These are phyloP conservation scores for Myotis planiceps DNA, from an alignment of 2,797 vertebrate species.

Conservation along the genomic window DNA sequence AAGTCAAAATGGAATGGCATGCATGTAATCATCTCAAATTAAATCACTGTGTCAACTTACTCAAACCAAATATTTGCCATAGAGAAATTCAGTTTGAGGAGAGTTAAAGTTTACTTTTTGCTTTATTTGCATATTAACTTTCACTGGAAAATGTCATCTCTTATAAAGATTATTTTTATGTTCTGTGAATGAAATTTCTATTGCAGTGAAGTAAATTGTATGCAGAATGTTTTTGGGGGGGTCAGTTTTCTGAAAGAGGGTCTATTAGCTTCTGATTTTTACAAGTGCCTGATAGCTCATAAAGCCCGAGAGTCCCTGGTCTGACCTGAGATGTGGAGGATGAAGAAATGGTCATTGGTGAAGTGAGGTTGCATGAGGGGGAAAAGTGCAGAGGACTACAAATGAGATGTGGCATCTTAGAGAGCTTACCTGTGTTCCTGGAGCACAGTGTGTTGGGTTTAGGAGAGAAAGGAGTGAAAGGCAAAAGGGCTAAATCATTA, in stretches of 20 bases:
- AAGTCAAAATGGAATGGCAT: neutral
- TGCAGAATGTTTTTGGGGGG: neutral
- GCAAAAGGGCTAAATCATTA: neutral
- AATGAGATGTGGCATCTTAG: neutral
- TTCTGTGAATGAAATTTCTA: slow-evolving; percentile 40
- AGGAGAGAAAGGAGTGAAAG: neutral
- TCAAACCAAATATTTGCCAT: neutral
- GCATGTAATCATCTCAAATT: neutral
- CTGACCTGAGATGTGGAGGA: neutral
- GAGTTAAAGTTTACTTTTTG: slow-evolving; percentile 5
- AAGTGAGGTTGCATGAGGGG: neutral
- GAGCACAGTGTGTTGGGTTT: neutral
- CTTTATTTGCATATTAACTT: slow-evolving; percentile 22
- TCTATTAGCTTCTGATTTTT: neutral
- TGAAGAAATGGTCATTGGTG: neutral
- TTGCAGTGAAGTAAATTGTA: neutral
- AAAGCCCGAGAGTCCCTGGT: neutral
- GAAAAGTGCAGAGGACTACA: neutral
- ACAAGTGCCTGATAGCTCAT: neutral
- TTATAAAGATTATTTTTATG: slow-evolving; percentile 31
- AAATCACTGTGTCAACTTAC: neutral
- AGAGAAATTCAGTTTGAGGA: neutral
- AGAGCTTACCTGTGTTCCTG: neutral
- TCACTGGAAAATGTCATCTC: neutral
- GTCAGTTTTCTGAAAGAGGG: neutral